Evolutionary conservation across 2,113 vertebrate species (phyloP), one percentile per base, ranked within the genome.

Genomic region (Meriones unguiculatus): DNA sequence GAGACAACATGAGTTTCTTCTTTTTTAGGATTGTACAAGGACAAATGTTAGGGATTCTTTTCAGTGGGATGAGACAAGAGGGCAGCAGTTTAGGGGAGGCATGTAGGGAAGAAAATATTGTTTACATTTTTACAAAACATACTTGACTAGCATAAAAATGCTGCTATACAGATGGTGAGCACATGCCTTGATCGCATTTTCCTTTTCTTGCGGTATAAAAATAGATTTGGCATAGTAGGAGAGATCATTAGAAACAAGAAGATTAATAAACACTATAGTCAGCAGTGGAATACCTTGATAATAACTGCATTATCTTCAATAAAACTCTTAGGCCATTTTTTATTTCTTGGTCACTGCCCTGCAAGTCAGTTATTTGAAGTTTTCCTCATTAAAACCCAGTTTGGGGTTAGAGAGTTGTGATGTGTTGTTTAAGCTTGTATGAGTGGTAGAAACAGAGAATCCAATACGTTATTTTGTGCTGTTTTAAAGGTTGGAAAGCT

Each of bases 301-400:
- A 50, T 64, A 93, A 12, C 41, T 57, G 6, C 13, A 30, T 18
- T 91, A 77, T 46, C 65, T 72, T 64, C 15, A 64, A 41, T 41
- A 91, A 64, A 91, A 64, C 41, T 88, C 59, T 65, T 38, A 15
- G 38, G 24, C 73, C 24, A 88, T 85, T 94, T 78, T 73, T 4
- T 57, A 57, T 57, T 77, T 95, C 84, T 95, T 52, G 90, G 20
- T 32, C 73, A 54, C 4, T 88, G 64, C 11, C 41, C 41, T 41
- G 75, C 35, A 93, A 94, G n/a, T 85, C n/a, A 85, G 35, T 72
- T n/a, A 32, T 96, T 92, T 93, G 89, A 90, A 72, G 84, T 41
- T 64, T 18, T 7, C 24, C 78, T 78, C 65, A 92, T 87, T 90
- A 77, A 73, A 12, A 57, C 57, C 11, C 12, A n/a, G 72, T 28